phyloP scores from a whole-genome alignment of 2,888 invertebrate species.

The Chirona hameri region DNA sequence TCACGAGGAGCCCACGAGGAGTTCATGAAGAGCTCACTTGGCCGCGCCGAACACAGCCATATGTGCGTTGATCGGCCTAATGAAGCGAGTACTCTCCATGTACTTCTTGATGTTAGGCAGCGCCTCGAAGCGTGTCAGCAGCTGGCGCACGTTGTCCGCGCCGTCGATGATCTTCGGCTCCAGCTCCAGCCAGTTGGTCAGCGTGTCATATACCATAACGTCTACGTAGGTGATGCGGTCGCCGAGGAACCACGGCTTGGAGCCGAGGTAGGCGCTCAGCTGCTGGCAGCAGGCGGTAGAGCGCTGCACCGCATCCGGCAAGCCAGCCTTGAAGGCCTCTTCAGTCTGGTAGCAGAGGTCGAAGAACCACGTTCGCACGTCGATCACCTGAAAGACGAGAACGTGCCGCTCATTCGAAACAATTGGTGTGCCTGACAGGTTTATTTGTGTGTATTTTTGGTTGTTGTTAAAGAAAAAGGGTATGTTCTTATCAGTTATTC shows the following conservation, averaged over 20 bases:
- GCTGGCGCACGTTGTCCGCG: background rate
- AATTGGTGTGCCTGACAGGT: no score
- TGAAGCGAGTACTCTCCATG: background rate
- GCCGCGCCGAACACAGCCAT: background rate
- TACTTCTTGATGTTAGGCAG: background rate
- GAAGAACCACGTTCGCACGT: background rate
- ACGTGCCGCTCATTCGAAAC: no score
- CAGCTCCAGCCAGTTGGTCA: background rate
- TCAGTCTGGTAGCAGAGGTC: background rate
- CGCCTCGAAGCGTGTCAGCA: background rate
- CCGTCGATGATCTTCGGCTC: background rate
- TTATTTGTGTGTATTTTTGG: no score
- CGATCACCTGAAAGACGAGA: background rate
- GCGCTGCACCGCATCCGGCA: background rate
- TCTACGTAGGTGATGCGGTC: slow-evolving; percentile 40
- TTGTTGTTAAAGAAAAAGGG: no score
- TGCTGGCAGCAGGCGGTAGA: background rate
- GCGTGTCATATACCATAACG: slow-evolving; percentile 40
- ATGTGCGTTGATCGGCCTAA: background rate
- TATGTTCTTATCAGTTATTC: no score
- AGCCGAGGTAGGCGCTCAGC: background rate
- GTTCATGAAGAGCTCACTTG: background rate
- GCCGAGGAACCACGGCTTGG: slow-evolving; percentile 39
- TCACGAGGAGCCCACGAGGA: no score
- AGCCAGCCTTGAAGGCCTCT: background rate